These are phyloP conservation scores for Balearica regulorum DNA, from an alignment of 2,797 vertebrate species.

Conservation along the genomic window DNA sequence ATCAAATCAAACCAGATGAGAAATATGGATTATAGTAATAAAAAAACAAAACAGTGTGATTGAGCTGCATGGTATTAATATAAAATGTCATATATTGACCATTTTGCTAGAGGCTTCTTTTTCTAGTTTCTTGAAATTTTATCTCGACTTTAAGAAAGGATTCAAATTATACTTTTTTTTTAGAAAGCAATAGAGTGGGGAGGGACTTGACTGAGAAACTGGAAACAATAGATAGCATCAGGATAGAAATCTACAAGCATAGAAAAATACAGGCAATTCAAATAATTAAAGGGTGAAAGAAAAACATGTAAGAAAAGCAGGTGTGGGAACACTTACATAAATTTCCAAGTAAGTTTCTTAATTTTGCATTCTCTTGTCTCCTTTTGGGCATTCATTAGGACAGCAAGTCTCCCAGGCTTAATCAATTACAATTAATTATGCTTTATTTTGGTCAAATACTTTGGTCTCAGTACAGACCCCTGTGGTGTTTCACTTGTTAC, in stretches of 20 bases:
- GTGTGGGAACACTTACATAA: background rate
- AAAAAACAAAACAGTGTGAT: background rate
- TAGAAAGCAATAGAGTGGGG: background rate
- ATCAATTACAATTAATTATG: background rate
- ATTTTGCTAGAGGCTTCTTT: background rate
- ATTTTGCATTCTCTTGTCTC: background rate
- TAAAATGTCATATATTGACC: background rate
- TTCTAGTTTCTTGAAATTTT: background rate
- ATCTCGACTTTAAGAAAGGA: background rate
- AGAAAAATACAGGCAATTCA: background rate
- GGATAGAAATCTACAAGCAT: background rate
- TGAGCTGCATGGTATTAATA: background rate
- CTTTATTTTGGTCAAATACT: background rate
- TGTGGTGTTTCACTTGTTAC: background rate
- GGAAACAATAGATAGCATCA: background rate
- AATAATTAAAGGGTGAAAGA: background rate
- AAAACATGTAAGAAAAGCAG: background rate
- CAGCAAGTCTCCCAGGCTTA: background rate
- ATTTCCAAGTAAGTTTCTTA: background rate
- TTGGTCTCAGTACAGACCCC: background rate
- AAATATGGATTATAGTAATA: background rate
- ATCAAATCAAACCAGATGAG: background rate
- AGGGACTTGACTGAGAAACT: background rate
- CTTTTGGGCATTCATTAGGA: background rate
- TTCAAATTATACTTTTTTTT: background rate